Evolutionary conservation across 1,140 invertebrate species (phyloP).

Genomic region (Achroia grisella): DNA sequence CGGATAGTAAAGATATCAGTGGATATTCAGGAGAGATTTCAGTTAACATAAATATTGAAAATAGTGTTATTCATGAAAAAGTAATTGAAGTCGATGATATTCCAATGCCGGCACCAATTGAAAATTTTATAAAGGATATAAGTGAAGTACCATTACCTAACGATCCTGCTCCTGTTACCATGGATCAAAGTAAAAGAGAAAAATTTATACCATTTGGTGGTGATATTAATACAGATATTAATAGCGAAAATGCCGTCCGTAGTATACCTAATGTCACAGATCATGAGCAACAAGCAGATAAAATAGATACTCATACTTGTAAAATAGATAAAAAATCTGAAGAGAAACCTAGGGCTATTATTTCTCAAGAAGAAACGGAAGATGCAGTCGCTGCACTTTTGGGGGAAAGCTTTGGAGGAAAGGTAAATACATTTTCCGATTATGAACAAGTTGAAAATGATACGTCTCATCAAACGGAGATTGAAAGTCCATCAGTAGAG

Average conservation of each 20-base stretch:
- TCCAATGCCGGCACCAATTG: constrained; percentile 52
- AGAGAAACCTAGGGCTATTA: constrained; percentile 86
- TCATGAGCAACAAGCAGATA: constrained; percentile 31
- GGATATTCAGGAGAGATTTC: constrained; percentile 20
- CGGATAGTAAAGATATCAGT: constrained; percentile 9
- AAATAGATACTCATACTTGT: constrained; percentile 29
- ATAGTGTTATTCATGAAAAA: constrained; percentile 31
- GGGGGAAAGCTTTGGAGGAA: constrained; percentile 85
- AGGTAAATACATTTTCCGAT: constrained; percentile 65
- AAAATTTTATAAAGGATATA: constrained; percentile 35
- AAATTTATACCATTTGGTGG: constrained; percentile 8
- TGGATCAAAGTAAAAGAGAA: constrained; percentile 42
- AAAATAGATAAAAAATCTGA: constrained; percentile 76
- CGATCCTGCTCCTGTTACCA: constrained; percentile 30
- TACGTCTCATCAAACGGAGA: constrained; percentile 46
- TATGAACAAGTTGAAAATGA: constrained; percentile 66
- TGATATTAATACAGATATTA: constrained; percentile 68
- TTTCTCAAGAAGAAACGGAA: constrained; percentile 94
- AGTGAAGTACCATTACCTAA: constrained; percentile 52
- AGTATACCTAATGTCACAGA: constrained; percentile 61
- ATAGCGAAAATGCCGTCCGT: constrained; percentile 87
- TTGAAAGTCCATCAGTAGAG: constrained; percentile 55
- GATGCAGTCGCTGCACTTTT: constrained; percentile 91
- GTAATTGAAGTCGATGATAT: constrained; percentile 49
- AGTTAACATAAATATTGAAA: constrained; percentile 29